A percentile compares a stretch with the other conserved stretches of the same genome.
Evolutionary conservation across 2,797 vertebrate genomes (phyloP).

Genomic region (Chloroceryle amazona): DNA sequence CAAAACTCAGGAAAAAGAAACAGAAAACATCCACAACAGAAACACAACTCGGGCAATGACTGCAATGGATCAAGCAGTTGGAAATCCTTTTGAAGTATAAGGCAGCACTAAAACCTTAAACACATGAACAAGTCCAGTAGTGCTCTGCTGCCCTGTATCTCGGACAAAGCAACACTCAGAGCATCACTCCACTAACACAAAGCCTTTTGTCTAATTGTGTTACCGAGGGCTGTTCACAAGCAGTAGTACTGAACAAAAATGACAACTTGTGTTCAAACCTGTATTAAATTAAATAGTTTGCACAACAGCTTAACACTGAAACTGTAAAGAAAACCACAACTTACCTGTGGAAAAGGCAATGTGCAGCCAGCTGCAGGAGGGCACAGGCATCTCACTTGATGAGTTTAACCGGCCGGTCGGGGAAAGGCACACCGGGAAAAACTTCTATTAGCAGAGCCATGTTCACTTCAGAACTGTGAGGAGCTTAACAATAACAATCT

Average conservation of each 20-base stretch:
- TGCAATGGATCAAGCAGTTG: neutral
- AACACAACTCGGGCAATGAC: neutral
- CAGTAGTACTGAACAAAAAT: neutral
- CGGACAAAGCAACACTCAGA: neutral
- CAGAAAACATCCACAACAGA: fast-evolving
- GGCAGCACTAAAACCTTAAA: neutral
- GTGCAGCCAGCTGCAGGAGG: neutral
- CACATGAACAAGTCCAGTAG: neutral
- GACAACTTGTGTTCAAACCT: neutral
- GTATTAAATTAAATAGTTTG: neutral
- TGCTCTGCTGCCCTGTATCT: neutral
- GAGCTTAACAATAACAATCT: neutral
- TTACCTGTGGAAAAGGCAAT: neutral
- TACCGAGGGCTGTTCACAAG: neutral
- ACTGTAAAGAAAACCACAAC: neutral
- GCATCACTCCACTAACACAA: neutral
- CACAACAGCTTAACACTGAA: neutral
- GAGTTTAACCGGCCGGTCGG: neutral
- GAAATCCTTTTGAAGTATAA: neutral
- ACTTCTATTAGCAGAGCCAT: fast-evolving
- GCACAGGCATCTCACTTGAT: neutral
- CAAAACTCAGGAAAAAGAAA: neutral
- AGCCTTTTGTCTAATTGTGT: neutral
- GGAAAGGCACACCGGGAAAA: neutral
- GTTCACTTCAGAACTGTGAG: neutral